Percentiles rank a stretch among this genome's conserved stretches.
Conservation (phyloP, 2,888 invertebrate genomes). For the Punctoribates punctum region DNA sequence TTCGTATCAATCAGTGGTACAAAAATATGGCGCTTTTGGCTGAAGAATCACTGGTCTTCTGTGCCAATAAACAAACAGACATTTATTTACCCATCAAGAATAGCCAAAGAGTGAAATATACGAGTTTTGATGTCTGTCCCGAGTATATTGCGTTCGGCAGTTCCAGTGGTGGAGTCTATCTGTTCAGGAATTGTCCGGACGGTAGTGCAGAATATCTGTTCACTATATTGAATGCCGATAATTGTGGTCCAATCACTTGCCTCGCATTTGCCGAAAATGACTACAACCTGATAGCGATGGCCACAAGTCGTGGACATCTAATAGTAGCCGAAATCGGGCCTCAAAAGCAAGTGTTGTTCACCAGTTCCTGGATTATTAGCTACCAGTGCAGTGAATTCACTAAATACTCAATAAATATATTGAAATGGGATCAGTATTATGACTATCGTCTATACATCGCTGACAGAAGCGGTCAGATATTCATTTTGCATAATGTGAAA, state of each 20-base stretch:
- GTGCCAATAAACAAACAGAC: not conserved
- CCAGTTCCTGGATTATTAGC: not conserved
- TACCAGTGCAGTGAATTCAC: slow-evolving; percentile 9
- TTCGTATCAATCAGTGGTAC: not conserved
- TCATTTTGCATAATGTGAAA: slow-evolving; percentile 28
- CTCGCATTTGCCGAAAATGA: slow-evolving; percentile 31
- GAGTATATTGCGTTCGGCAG: slow-evolving; percentile 48
- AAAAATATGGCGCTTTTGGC: not conserved
- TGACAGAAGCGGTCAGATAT: slow-evolving; percentile 36
- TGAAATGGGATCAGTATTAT: slow-evolving; percentile 11
- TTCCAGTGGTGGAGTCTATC: slow-evolving; percentile 48
- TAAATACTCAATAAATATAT: not conserved
- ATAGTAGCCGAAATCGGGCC: not conserved
- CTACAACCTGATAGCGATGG: slow-evolving; percentile 11
- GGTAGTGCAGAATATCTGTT: not conserved
- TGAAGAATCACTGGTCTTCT: not conserved
- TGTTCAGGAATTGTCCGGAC: slow-evolving; percentile 44
- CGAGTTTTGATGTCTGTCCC: slow-evolving; percentile 48
- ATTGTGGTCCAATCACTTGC: slow-evolving; percentile 21
- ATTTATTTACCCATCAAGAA: slow-evolving; percentile 20
- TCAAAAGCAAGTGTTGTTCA: not conserved
- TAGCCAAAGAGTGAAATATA: slow-evolving; percentile 45
- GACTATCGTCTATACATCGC: slow-evolving; percentile 36
- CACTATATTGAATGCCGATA: slow-evolving; percentile 24
- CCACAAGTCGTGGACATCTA: slow-evolving; percentile 1